phyloP scores from a whole-genome alignment of 2,797 vertebrate genomes.

The Lacerta agilis region DNA sequence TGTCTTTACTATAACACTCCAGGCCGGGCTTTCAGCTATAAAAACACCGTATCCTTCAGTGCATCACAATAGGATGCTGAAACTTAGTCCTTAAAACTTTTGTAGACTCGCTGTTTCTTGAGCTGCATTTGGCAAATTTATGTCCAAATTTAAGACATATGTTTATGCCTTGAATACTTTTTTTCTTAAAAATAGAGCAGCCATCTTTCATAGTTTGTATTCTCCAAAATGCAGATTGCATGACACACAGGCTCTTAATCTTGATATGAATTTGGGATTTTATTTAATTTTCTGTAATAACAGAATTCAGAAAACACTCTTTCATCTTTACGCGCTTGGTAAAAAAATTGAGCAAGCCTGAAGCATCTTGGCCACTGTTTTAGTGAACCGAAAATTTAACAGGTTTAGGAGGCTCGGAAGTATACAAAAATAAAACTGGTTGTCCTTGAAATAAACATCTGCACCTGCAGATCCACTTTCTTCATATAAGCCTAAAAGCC shows the following conservation, averaged over 20 bases:
- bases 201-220: not conserved
- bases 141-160: too few species aligned
- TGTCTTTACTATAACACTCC: slow-evolving; percentile 97
- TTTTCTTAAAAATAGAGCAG: not conserved
- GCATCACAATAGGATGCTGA: not conserved
- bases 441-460: not conserved
- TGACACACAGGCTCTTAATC: not conserved
- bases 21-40: slow-evolving; percentile 98
- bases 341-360: not conserved
- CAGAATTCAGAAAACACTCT: not conserved
- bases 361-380: not conserved
- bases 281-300: not conserved
- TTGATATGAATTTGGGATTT: not conserved
- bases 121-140: not conserved
- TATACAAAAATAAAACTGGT: not conserved
- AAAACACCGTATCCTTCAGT: slow-evolving; percentile 98
- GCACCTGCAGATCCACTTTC: not conserved
- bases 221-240: not conserved
- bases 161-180: not conserved
- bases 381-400: not conserved
- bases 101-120: not conserved
- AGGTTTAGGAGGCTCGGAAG: not conserved
- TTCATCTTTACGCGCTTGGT: not conserved
- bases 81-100: not conserved
- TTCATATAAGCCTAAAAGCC: not conserved